Evolutionary conservation across 2,888 invertebrate species (phyloP).

Genomic region (Agrotis puta): DNA sequence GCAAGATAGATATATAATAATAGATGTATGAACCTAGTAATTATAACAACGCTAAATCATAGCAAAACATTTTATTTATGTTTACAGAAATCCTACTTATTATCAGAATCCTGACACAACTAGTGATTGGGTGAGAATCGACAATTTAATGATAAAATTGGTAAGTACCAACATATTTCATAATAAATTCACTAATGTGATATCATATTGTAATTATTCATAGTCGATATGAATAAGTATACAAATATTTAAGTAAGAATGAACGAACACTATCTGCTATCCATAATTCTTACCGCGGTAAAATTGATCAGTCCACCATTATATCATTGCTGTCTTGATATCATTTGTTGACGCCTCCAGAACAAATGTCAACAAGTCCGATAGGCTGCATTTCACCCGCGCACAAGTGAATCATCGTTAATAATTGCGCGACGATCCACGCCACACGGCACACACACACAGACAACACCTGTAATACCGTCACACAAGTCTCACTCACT

Average conservation of each 20-base stretch:
- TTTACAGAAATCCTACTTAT: constrained; percentile 22
- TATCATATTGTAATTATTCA: constrained; percentile 11
- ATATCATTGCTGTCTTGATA: constrained; percentile 83
- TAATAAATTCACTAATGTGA: constrained; percentile 14
- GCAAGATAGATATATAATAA: not conserved
- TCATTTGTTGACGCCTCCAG: constrained; percentile 89
- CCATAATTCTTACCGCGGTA: constrained; percentile 80
- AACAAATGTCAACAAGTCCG: constrained; percentile 90
- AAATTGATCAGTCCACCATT: constrained; percentile 88
- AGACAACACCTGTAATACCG: constrained; percentile 86
- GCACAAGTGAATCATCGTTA: constrained; percentile 91
- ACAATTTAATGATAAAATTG: constrained; percentile 21
- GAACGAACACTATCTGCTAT: constrained; percentile 5
- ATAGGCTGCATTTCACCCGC: constrained; percentile 90
- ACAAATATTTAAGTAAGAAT: constrained; percentile 12
- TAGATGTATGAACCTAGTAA: too few species aligned
- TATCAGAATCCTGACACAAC: constrained; percentile 38
- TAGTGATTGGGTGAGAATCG: constrained; percentile 34
- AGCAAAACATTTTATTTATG: constrained; percentile 9
- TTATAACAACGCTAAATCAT: constrained; percentile 6
- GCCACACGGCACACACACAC: constrained; percentile 85
- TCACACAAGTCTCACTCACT: constrained; percentile 79
- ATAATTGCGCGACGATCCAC: constrained; percentile 90
- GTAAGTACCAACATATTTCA: constrained; percentile 21
- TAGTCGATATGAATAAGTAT: constrained; percentile 4